A percentile compares a stretch with the other conserved stretches of the same genome.
Conservation (phyloP, 2,113 vertebrate genomes). For the Thermophis baileyi region DNA sequence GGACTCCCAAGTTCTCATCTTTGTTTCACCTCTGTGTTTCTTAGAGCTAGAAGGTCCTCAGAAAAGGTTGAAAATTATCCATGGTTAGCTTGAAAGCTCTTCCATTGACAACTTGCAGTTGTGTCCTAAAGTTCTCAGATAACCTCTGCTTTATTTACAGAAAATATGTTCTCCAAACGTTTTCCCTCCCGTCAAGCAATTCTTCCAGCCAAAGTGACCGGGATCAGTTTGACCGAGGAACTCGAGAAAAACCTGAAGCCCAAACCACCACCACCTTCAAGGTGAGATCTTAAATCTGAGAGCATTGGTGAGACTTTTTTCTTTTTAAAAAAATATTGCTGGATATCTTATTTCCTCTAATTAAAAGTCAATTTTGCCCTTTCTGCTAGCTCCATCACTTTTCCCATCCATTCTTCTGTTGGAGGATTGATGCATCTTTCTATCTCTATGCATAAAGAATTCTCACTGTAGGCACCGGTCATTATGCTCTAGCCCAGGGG, state of each 20-base stretch:
- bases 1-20: neutral
- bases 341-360: neutral
- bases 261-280: constrained; percentile 34
- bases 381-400: neutral
- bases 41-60: neutral
- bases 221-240: constrained; percentile 50
- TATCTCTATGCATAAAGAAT: neutral
- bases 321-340: neutral
- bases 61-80: neutral
- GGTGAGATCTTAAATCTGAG: constrained; percentile 18
- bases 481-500: neutral
- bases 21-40: neutral
- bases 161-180: constrained; percentile 39
- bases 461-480: neutral
- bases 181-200: constrained; percentile 46
- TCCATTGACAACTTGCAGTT: neutral
- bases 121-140: neutral
- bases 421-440: neutral
- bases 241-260: constrained; percentile 18
- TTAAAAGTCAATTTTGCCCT: neutral
- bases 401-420: neutral
- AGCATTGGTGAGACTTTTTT: neutral
- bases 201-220: constrained; percentile 53
- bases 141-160: constrained; percentile 37
- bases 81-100: neutral